Conservation (phyloP, 2,888 invertebrate genomes). For the Diplazon laetatorius region DNA sequence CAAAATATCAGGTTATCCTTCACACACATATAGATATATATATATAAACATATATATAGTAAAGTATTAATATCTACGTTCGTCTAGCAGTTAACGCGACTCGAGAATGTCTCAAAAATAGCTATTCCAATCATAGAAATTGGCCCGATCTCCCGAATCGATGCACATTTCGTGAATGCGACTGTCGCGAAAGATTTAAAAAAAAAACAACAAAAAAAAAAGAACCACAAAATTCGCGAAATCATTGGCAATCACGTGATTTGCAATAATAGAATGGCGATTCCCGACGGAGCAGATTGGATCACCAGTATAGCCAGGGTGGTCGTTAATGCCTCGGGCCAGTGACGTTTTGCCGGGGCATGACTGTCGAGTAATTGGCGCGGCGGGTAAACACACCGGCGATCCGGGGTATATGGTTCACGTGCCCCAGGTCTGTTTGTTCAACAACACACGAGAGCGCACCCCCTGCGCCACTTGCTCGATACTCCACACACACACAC, state of each 20-base stretch:
- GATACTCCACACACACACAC: conserved; percentile 39
- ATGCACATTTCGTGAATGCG: too few relatives aligned
- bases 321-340: conserved; percentile 28
- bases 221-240: conserved; percentile 8
- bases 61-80: too few relatives aligned
- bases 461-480: conserved; percentile 62
- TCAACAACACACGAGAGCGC: conserved; percentile 69
- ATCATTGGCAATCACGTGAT: conserved; percentile 23
- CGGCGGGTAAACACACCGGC: conserved; percentile 77
- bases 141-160: background rate
- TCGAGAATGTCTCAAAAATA: background rate
- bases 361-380: conserved; percentile 80
- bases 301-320: background rate
- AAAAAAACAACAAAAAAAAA: too few relatives aligned
- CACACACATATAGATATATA: too few relatives aligned
- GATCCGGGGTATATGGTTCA: conserved; percentile 60
- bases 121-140: too few relatives aligned
- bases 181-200: too few relatives aligned
- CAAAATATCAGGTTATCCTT: too few relatives aligned
- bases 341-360: conserved; percentile 31
- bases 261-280: conserved; percentile 37
- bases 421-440: conserved; percentile 75
- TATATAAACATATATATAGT: too few relatives aligned
- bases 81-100: too few relatives aligned
- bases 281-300: background rate